Evolutionary conservation across 2,888 invertebrate genomes (phyloP).

Genomic region (Coecobrya sp.): DNA sequence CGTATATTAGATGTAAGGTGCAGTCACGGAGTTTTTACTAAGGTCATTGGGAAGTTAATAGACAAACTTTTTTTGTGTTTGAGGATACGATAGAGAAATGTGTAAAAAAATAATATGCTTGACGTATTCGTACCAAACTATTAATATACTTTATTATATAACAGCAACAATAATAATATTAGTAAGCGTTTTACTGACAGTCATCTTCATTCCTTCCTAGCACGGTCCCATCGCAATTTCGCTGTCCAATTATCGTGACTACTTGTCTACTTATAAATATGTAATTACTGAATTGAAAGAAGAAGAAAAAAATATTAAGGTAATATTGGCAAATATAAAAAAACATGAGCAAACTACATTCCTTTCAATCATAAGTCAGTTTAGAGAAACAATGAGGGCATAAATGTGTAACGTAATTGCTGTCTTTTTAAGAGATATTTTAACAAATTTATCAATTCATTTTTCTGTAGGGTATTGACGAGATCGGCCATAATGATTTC

Average conservation of each 20-base stretch:
- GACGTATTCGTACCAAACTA: slow-evolving; percentile 7
- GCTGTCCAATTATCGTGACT: slow-evolving; percentile 56
- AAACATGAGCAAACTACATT: slow-evolving; percentile 62
- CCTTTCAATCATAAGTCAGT: slow-evolving; percentile 64
- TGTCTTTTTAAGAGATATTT: slow-evolving; percentile 25
- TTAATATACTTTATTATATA: neutral
- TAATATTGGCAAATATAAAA: slow-evolving; percentile 50
- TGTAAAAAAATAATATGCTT: neutral
- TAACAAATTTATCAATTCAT: slow-evolving; percentile 1
- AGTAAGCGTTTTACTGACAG: slow-evolving; percentile 38
- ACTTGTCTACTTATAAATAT: slow-evolving; percentile 22
- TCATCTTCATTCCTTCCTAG: slow-evolving; percentile 74
- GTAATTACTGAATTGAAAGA: neutral
- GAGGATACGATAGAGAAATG: neutral
- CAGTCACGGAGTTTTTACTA: neutral
- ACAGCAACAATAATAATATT: neutral
- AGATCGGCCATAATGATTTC: slow-evolving; percentile 72
- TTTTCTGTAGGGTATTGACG: slow-evolving; percentile 53
- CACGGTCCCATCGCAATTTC: slow-evolving; percentile 65
- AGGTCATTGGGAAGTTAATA: neutral
- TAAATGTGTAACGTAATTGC: slow-evolving; percentile 8
- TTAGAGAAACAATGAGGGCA: slow-evolving; percentile 3
- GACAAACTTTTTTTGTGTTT: neutral
- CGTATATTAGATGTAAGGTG: neutral
- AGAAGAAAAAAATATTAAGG: neutral